Conservation (phyloP, 92 coral and sea anemone species). For the Phenganax stokvisi region DNA sequence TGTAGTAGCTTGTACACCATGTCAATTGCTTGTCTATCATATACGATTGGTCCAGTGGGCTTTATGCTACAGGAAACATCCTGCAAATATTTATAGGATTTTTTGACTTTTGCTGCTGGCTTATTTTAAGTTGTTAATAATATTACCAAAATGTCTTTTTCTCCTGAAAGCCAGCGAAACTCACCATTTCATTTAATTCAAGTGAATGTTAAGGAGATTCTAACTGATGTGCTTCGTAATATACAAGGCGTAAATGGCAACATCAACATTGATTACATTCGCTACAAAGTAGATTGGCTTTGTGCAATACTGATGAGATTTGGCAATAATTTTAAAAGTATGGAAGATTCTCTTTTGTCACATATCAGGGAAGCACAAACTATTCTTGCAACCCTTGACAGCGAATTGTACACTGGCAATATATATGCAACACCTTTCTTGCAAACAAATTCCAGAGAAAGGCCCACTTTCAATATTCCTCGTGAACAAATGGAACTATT, state of each 20-base stretch:
- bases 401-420: neutral
- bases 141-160: no score
- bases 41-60: no score
- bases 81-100: no score
- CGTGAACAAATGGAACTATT: constrained; percentile 29
- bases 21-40: no score
- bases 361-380: constrained; percentile 2
- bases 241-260: neutral
- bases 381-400: neutral
- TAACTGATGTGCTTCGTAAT: constrained; percentile 2
- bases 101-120: no score
- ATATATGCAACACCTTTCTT: neutral
- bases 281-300: constrained; percentile 10
- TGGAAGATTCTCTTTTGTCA: neutral
- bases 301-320: constrained; percentile 1
- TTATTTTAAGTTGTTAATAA: no score
- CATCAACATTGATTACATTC: neutral
- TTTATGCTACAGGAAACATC: no score
- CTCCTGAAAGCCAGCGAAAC: no score
- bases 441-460: constrained; percentile 11
- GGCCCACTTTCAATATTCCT: constrained; percentile 24
- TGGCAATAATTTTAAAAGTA: neutral
- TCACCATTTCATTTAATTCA: neutral
- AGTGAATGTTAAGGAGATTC: neutral
- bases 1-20: no score